phyloP scores from a whole-genome alignment of 2,888 invertebrate species.

The Melolontha melolontha region DNA sequence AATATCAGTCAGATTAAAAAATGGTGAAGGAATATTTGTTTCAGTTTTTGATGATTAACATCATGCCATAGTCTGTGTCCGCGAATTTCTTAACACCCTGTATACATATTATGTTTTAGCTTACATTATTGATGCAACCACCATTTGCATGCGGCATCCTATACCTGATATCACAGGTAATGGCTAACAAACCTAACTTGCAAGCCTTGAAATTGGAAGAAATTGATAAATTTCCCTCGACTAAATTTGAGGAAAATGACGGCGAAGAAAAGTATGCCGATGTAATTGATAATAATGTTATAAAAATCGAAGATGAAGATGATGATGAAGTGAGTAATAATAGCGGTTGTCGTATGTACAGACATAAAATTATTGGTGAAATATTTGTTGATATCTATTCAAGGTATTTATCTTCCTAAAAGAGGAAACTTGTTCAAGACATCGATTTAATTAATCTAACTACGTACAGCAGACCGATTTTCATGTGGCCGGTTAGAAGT shows the following conservation, averaged over 20 bases:
- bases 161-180: constrained; percentile 80
- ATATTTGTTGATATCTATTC: constrained; percentile 58
- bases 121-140: constrained; percentile 78
- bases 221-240: constrained; percentile 48
- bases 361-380: constrained; percentile 46
- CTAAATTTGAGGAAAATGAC: constrained; percentile 53
- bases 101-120: constrained; percentile 59
- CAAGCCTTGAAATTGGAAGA: constrained; percentile 55
- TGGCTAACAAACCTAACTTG: constrained; percentile 60
- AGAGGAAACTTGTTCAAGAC: no score
- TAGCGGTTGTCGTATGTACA: neutral
- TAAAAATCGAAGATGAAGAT: constrained; percentile 42
- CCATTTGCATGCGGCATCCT: constrained; percentile 86
- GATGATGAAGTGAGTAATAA: constrained; percentile 32
- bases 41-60: no score
- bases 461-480: no score
- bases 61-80: no score
- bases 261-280: constrained; percentile 57
- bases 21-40: no score
- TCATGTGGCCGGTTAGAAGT: no score
- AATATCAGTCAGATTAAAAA: no score
- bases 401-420: no score
- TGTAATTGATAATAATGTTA: constrained; percentile 50
- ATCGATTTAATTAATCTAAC: no score
- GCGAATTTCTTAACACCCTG: no score